Conservation (phyloP, 2,888 invertebrate species). For the Chironomus tentans region DNA sequence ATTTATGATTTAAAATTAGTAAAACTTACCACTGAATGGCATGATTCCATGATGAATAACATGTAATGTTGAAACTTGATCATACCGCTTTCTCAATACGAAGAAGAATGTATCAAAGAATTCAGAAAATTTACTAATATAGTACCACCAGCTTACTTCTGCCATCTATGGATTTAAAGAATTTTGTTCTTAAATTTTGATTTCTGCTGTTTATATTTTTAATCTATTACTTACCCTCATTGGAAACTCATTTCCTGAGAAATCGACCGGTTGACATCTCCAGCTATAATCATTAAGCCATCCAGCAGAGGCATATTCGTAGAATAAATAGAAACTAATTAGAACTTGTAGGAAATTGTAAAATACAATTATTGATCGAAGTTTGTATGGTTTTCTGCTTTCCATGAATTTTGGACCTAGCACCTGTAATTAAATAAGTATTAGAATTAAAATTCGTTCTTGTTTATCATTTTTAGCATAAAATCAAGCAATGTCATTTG, state of each 20-base stretch:
- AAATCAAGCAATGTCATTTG: background rate
- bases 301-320: constrained; percentile 44
- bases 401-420: constrained; percentile 77
- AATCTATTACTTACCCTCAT: constrained; percentile 47
- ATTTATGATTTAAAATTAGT: constrained; percentile 34
- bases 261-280: constrained; percentile 74
- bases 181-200: background rate
- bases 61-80: constrained; percentile 83
- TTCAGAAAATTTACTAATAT: constrained; percentile 88
- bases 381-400: constrained; percentile 70
- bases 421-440: constrained; percentile 39
- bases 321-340: constrained; percentile 48
- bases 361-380: constrained; percentile 63
- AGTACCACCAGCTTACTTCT: constrained; percentile 86
- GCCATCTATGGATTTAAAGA: constrained; percentile 56
- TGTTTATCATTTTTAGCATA: background rate
- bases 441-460: constrained; percentile 26
- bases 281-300: constrained; percentile 66
- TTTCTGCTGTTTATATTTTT: background rate
- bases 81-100: constrained; percentile 84
- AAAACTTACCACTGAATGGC: constrained; percentile 52
- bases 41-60: constrained; percentile 93
- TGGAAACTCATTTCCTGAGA: constrained; percentile 58
- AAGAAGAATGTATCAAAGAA: constrained; percentile 92
- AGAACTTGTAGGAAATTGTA: constrained; percentile 72